These are phyloP conservation scores for Tupaia chinensis DNA, from an alignment of 2,113 vertebrate genomes.

Conservation along the genomic window DNA sequence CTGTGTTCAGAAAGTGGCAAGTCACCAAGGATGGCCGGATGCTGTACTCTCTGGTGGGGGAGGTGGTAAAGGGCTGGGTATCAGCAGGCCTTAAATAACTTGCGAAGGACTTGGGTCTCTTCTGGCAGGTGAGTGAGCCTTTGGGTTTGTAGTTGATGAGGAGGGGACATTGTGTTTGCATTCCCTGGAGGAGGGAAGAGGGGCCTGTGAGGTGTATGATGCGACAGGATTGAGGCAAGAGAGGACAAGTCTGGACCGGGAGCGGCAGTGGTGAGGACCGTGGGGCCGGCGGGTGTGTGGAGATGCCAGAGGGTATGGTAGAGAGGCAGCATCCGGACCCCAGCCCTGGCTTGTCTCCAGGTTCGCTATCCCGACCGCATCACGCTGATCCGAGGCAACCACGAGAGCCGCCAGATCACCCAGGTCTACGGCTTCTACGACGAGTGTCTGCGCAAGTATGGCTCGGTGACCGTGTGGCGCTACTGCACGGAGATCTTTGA, in stretches of 20 bases:
- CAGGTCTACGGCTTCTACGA: slow-evolving; percentile 98
- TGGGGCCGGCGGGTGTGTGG: not conserved
- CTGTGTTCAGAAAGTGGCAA: not conserved
- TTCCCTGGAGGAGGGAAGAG: not conserved
- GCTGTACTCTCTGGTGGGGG: not conserved
- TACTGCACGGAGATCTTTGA: slow-evolving; percentile 99
- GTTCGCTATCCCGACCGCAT: slow-evolving; percentile 97
- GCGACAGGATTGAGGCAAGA: not conserved
- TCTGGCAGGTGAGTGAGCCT: not conserved
- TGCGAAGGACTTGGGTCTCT: not conserved
- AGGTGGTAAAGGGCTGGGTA: not conserved
- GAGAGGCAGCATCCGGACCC: too few relatives aligned
- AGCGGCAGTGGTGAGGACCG: not conserved
- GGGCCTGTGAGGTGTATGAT: not conserved
- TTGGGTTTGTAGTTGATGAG: not conserved
- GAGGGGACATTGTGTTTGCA: too few relatives aligned
- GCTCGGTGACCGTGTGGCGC: slow-evolving; percentile 96
- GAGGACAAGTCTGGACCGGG: not conserved
- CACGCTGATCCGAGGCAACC: slow-evolving; percentile 96
- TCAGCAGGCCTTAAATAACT: not conserved
- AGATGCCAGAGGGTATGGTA: not conserved
- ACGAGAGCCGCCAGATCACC: slow-evolving; percentile 96
- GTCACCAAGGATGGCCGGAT: not conserved
- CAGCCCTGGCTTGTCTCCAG: slow-evolving; percentile 80
- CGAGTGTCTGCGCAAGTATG: slow-evolving; percentile 96